Conservation (phyloP, 2,797 vertebrate species). For the Rhyacichthys aspro region DNA sequence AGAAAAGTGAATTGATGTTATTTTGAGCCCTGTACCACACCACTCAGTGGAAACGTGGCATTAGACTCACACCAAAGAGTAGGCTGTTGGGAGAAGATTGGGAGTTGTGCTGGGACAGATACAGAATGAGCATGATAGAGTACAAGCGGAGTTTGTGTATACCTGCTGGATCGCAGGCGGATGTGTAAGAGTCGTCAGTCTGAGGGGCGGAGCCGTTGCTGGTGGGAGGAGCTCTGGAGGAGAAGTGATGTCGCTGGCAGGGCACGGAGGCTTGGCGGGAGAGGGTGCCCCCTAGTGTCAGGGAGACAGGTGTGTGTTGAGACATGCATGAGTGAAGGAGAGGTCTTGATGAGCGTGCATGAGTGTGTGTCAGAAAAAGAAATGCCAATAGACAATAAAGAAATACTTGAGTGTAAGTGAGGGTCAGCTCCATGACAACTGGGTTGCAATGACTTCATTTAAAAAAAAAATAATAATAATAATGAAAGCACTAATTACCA, state of each 20-base stretch:
- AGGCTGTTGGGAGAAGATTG: too few species aligned
- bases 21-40: too few species aligned
- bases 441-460: too few species aligned
- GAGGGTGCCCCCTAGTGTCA: slow-evolving; percentile 78
- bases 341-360: slow-evolving; percentile 19
- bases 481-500: too few species aligned
- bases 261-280: slow-evolving; percentile 74
- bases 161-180: slow-evolving; percentile 64
- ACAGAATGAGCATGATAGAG: too few species aligned
- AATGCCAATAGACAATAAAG: background rate
- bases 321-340: slow-evolving; percentile 34
- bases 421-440: too few species aligned
- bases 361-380: slow-evolving; percentile 14
- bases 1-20: too few species aligned
- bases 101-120: too few species aligned
- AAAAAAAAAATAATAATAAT: too few species aligned
- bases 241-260: slow-evolving; percentile 76
- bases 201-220: slow-evolving; percentile 53
- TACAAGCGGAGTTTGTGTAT: slow-evolving; percentile 16
- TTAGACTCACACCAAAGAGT: too few species aligned
- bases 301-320: slow-evolving; percentile 65
- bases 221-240: slow-evolving; percentile 73
- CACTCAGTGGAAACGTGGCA: too few species aligned
- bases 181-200: slow-evolving; percentile 64
- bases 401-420: too few species aligned